Base-by-base conservation (phyloP, 2,113 vertebrate species). In the Odontophorus gujanensis region DNA sequence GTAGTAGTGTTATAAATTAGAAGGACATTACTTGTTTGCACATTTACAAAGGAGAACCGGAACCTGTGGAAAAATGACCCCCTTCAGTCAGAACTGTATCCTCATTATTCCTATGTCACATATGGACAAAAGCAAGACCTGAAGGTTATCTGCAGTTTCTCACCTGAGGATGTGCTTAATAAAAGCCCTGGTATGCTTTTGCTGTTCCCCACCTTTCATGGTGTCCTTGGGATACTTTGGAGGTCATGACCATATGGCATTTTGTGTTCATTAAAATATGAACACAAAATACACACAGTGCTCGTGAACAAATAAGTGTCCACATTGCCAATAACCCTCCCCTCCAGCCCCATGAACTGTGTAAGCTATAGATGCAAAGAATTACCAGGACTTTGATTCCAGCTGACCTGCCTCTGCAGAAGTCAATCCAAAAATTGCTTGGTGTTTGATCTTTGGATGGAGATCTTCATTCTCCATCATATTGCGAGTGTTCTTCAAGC, bases 331-430 rank as follows among this genome's bases (percentile, higher is more conserved):
- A 85, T 48, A 14, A 3, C 15, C 34, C 7, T 51, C 25, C 11
- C 40, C 40, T 32, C 6, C 1, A 4, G 1, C 6, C 8, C 13
- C 11, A 7, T 45, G 68, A 67, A 50, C 43, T 42, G 7, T 0
- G 1, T 68, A 40, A 92, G 32, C 28, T 63, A 45, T 3, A n/a
- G 28, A 43, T 12, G 13, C 53, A 68, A 68, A 81, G 32, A 63
- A 4, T 18, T 57, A 55, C 24, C 13, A 59, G 38, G 8, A 19
- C 34, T 30, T 26, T 30, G 45, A 32, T 10, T 75, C 25, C 76
- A 83, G 65, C 26, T 34, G 26, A 90, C 47, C 20, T 78, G 30
- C 13, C 36, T 58, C 48, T 58, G 53, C 42, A 89, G 28, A 84
- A 90, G 6, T 73, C 30, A 73, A 62, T 88, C 59, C 34, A 77